phyloP scores from a whole-genome alignment of 92 coral and sea anemone genomes.

The Plumapathes pennacea region DNA sequence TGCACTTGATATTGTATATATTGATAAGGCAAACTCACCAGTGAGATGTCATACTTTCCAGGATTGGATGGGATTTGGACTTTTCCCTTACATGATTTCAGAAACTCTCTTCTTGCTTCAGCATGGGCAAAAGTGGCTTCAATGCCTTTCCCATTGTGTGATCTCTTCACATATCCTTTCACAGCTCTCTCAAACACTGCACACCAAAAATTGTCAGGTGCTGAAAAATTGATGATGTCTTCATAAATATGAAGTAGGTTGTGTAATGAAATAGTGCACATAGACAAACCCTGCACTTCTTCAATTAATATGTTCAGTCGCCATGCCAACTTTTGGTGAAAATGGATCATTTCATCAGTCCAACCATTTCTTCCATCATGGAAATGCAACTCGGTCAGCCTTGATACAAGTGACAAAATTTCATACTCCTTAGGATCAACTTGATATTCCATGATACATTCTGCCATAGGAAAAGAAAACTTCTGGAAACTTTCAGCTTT shows the following conservation, averaged over 20 bases:
- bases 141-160: slow-evolving; percentile 62
- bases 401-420: slow-evolving; percentile 41
- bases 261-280: slow-evolving; percentile 80
- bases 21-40: too few relatives aligned
- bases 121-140: slow-evolving; percentile 65
- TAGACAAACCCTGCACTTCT: slow-evolving; percentile 63
- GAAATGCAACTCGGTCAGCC: slow-evolving; percentile 48
- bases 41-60: slow-evolving; percentile 21
- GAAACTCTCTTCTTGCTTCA: slow-evolving; percentile 53
- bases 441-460: slow-evolving; percentile 45
- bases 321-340: slow-evolving; percentile 45
- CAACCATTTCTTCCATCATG: slow-evolving; percentile 55
- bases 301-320: slow-evolving; percentile 54
- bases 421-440: slow-evolving; percentile 43
- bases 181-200: slow-evolving; percentile 76
- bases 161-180: slow-evolving; percentile 52
- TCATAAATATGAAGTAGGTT: slow-evolving; percentile 61
- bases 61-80: neutral
- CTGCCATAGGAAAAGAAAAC: slow-evolving; percentile 59
- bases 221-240: slow-evolving; percentile 49
- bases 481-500: slow-evolving; percentile 63
- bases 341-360: slow-evolving; percentile 36
- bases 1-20: too few relatives aligned
- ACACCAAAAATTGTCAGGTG: slow-evolving; percentile 79
- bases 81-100: slow-evolving; percentile 28